Base-by-base conservation (phyloP, 2,888 invertebrate species). In the Rutpela maculata region DNA sequence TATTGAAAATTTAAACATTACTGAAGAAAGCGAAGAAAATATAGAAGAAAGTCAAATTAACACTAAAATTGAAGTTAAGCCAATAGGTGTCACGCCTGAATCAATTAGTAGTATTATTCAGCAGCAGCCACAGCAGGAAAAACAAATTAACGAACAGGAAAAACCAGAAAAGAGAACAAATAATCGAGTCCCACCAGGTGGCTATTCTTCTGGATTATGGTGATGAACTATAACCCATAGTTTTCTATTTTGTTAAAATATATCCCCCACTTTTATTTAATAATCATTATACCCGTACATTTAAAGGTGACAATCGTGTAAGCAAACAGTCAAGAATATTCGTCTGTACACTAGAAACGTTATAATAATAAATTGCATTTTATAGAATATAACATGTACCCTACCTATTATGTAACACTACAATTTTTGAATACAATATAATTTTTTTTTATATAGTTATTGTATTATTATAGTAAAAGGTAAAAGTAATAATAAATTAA, bases 191-290 rank as follows among this genome's bases (percentile, higher is more conserved):
- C 84, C 84, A 19, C 84, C 84, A 55, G 84, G 84, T 10, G 84
- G 84, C 7, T 83, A 81, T 77, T 84, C 84, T 17, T 83, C 83
- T 35, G 84, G 83, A 15, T 73, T 84, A 66, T 84, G 84, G 84
- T 84, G 62, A 74, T 63, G 67, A 35, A 59, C 17, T 31, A 17
- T 50, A 65, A 6, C 50, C 15, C 6, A 50, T n/a, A 50, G n/a
- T 50, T 50, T 50, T 50, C 6, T 50, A 50, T n/a, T 50, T 50
- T 50, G 50, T n/a, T 50, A 65, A 38, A 43, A 43, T 22, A 10
- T 38, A 38, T 63, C 5, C 65, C 43, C 12, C 12, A 19, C n/a
- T n/a, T 62, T n/a, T 62, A 15, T 43, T 12, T 65, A 43, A 18
- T 18, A 38, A 65, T 43, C 10, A 22, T 15, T 50, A 50, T n/a